Conservation (phyloP, 2,797 vertebrate genomes). For the Bucorvus abyssinicus region DNA sequence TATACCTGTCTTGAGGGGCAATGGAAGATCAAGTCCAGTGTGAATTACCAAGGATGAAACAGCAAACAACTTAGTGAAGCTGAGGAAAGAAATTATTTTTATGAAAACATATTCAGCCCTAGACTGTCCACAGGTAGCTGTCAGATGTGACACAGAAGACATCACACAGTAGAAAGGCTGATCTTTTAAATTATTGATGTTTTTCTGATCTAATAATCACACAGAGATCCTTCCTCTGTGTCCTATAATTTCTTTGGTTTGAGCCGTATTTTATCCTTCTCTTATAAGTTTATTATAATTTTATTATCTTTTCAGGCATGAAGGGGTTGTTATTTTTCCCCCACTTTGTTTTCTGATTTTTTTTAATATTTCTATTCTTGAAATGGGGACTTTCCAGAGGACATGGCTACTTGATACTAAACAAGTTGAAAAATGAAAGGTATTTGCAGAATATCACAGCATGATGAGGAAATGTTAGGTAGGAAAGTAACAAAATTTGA, state of each 20-base stretch:
- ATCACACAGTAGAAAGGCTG: not conserved
- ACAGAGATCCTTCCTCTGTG: fast-evolving
- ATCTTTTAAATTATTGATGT: not conserved
- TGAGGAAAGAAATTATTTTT: not conserved
- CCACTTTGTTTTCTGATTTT: not conserved
- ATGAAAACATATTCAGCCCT: not conserved
- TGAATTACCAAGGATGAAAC: not conserved
- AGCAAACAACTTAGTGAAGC: not conserved
- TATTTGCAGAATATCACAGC: not conserved
- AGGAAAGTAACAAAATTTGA: not conserved
- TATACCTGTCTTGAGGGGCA: not conserved
- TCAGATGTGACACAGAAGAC: not conserved
- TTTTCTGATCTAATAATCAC: not conserved
- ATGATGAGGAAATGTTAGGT: not conserved
- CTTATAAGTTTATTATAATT: not conserved
- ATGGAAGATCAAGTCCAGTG: not conserved
- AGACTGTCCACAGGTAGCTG: not conserved
- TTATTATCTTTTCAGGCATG: not conserved
- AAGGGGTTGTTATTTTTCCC: not conserved
- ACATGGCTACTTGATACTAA: not conserved
- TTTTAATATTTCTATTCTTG: not conserved
- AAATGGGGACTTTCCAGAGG: not conserved
- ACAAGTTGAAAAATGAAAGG: not conserved
- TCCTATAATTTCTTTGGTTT: not conserved
- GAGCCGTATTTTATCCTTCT: not conserved